Base-by-base conservation (phyloP, 2,888 invertebrate species). In the Eupithecia centaureata region DNA sequence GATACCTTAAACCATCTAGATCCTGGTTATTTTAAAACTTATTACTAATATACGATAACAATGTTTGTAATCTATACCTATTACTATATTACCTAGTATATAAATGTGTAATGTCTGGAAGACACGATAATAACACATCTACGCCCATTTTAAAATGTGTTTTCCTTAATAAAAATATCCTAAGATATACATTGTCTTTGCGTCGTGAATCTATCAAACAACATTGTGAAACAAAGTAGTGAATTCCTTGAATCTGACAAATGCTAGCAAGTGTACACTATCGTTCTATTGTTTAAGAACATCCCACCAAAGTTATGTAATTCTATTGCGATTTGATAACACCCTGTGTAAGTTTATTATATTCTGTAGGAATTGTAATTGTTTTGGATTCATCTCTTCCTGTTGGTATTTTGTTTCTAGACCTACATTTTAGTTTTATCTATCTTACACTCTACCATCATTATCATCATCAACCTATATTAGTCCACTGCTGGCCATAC, bases 151-250 rank as follows among this genome's bases (percentile, higher is more conserved):
- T 18, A 1, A 18, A 42, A 42, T 18, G 18, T 42, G 10, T 38
- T n/a, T n/a, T 38, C n/a, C 7, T n/a, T 7, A 38, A 38, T 38
- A 38, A 18, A 35, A 7, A 7, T 38, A 38, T 38, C 38, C n/a
- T n/a, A n/a, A n/a, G 7, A 35, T 35, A 42, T 0, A 10, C n/a
- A 38, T 38, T 42, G 18, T 42, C 10, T 22, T 47, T 12, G n/a
- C 5, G 47, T 22, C 47, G 15, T 47, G 47, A 12, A 1, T 7
- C 47, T 47, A 22, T 56, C n/a, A 76, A 77, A 73, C 72, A 61
- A 73, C 73, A 71, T 69, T 66, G 73, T 71, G 61, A 70, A 68
- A 76, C 77, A 76, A 73, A 73, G 76, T 76, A 69, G 67, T 68
- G 65, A 69, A 75, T 77, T 77, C 77, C 73, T 32, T 51, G 68